A percentile compares a stretch with the other conserved stretches of the same genome.
These are phyloP conservation scores for Phymorhynchus buccinoides DNA, from an alignment of 1,140 invertebrate genomes.

Conservation along the genomic window DNA sequence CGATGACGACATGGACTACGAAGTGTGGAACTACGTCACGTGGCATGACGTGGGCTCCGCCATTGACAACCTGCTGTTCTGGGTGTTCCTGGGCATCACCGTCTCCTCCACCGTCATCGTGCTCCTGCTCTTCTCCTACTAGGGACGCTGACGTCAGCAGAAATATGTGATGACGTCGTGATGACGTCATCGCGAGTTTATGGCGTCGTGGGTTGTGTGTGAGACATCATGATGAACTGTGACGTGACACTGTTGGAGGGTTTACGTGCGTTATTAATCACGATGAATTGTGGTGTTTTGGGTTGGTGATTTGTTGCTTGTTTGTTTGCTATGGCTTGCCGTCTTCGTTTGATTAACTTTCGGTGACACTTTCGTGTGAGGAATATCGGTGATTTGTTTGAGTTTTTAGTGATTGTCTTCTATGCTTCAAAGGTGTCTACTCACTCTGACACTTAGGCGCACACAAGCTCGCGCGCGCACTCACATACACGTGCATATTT, in stretches of 20 bases:
- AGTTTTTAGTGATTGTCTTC: too few relatives aligned
- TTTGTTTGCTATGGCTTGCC: too few relatives aligned
- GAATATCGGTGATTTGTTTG: too few relatives aligned
- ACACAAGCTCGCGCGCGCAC: background rate
- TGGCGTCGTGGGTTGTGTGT: too few relatives aligned
- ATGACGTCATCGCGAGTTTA: background rate
- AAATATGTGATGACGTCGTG: background rate
- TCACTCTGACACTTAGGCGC: too few relatives aligned
- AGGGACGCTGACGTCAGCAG: background rate
- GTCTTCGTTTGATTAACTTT: too few relatives aligned
- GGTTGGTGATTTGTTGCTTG: too few relatives aligned
- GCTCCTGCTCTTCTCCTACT: conserved; percentile 47
- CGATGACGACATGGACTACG: conserved; percentile 18
- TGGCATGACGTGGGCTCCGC: conserved; percentile 52
- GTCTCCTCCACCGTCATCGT: conserved; percentile 48
- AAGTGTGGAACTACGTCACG: conserved; percentile 44
- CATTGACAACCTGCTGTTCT: conserved; percentile 52
- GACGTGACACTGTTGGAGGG: background rate
- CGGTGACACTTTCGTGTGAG: too few relatives aligned
- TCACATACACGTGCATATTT: background rate
- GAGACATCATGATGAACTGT: background rate
- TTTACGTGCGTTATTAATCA: background rate
- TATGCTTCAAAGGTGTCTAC: too few relatives aligned
- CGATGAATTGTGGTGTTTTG: background rate
- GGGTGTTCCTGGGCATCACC: conserved; percentile 52